Evolutionary conservation across 2,797 vertebrate genomes (phyloP).

Genomic region (Ibycter americanus): DNA sequence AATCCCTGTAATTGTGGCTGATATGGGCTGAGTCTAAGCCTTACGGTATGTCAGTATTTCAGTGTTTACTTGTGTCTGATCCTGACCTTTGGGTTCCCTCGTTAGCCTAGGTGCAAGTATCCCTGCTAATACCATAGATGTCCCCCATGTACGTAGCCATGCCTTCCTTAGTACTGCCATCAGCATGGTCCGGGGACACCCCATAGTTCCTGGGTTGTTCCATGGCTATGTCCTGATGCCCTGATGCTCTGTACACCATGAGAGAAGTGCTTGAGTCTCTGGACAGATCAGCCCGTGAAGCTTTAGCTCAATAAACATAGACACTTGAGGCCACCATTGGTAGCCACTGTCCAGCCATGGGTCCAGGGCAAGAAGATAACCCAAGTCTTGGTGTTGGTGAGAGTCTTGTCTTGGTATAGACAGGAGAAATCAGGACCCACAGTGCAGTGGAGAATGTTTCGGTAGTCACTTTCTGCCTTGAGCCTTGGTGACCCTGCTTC

Average conservation of each 20-base stretch:
- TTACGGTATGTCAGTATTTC: neutral
- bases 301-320: neutral
- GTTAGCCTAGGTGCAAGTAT: accelerated
- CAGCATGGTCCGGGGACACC: neutral
- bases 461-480: neutral
- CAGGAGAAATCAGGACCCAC: neutral
- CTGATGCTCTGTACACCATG: neutral
- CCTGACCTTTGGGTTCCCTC: neutral
- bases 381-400: neutral
- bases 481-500: neutral
- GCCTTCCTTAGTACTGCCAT: neutral
- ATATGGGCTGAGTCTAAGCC: neutral
- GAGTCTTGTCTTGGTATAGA: neutral
- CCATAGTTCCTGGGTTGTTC: neutral
- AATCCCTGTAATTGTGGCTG: neutral
- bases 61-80: neutral
- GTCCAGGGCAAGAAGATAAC: neutral
- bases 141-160: neutral
- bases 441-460: neutral
- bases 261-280: neutral
- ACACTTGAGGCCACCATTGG: neutral
- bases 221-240: neutral
- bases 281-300: neutral
- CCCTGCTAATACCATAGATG: neutral
- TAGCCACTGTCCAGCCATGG: neutral